Percentiles rank a stretch among this genome's conserved stretches.
Conservation (phyloP, 2,797 vertebrate genomes). For the Erethizon dorsatum region DNA sequence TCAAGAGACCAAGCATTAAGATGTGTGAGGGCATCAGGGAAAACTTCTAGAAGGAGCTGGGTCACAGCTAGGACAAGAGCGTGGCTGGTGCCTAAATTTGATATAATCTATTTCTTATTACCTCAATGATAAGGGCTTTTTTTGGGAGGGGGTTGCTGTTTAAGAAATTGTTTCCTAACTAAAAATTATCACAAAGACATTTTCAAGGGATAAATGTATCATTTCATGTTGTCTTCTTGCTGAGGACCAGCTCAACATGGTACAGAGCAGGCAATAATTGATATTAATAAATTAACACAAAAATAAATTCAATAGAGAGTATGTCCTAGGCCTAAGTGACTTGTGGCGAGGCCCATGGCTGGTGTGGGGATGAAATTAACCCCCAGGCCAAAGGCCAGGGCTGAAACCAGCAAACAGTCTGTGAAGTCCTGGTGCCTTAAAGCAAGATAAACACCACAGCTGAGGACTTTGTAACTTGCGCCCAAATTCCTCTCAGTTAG, state of each 20-base stretch:
- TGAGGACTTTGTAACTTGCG: too few relatives aligned
- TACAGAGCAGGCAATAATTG: neutral
- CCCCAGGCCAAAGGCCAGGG: too few relatives aligned
- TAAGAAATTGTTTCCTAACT: too few relatives aligned
- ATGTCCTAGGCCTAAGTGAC: neutral
- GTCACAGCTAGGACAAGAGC: neutral
- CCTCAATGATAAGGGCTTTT: neutral
- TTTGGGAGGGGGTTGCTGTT: neutral
- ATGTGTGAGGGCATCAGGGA: neutral
- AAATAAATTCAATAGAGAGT: neutral
- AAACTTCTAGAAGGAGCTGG: neutral
- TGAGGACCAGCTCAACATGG: neutral
- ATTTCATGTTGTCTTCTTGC: neutral
- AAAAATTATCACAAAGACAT: neutral
- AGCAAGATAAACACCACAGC: too few relatives aligned
- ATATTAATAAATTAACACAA: neutral
- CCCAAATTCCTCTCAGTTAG: too few relatives aligned
- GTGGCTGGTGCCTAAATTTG: neutral
- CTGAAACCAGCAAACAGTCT: too few relatives aligned
- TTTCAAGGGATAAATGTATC: neutral
- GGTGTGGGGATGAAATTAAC: too few relatives aligned
- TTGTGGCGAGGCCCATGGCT: too few relatives aligned
- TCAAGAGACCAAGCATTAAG: neutral
- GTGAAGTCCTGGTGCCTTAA: too few relatives aligned
- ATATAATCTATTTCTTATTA: too few relatives aligned